A percentile compares a stretch with the other conserved stretches of the same genome.
These are phyloP conservation scores for Cataglyphis rosenhaueri DNA, from an alignment of 2,888 invertebrate species.

Conservation along the genomic window DNA sequence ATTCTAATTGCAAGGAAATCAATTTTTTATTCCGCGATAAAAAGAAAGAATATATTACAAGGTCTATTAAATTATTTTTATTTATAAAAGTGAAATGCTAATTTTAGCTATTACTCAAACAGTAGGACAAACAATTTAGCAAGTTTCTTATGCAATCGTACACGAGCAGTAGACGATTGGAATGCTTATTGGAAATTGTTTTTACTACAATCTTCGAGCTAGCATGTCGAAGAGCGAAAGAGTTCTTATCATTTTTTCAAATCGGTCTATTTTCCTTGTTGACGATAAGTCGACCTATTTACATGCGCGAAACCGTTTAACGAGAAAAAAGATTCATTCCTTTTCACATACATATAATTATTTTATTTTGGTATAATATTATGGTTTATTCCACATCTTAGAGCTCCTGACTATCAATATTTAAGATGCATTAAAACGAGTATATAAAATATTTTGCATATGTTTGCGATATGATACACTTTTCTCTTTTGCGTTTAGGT, in stretches of 20 bases:
- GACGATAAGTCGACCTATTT: constrained; percentile 31
- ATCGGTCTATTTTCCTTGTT: constrained; percentile 3
- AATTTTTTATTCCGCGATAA: neutral
- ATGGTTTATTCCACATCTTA: neutral
- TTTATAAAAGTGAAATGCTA: neutral
- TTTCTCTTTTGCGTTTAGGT: neutral
- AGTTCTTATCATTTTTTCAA: constrained; percentile 44
- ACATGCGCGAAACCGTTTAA: neutral
- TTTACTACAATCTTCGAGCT: constrained; percentile 20
- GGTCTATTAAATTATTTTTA: neutral
- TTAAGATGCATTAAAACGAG: neutral
- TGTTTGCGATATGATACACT: neutral
- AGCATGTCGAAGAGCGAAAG: constrained; percentile 29
- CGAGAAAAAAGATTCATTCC: neutral
- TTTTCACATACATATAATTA: neutral
- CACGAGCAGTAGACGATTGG: neutral
- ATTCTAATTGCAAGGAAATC: neutral
- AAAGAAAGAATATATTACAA: neutral
- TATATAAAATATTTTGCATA: neutral
- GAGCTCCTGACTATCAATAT: neutral
- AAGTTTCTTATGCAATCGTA: constrained; percentile 4
- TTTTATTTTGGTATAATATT: neutral
- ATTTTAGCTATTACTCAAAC: neutral
- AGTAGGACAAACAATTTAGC: neutral
- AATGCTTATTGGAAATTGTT: constrained; percentile 37